phyloP scores from a whole-genome alignment of 2,888 invertebrate genomes.

The Drosophila diplacantha region DNA sequence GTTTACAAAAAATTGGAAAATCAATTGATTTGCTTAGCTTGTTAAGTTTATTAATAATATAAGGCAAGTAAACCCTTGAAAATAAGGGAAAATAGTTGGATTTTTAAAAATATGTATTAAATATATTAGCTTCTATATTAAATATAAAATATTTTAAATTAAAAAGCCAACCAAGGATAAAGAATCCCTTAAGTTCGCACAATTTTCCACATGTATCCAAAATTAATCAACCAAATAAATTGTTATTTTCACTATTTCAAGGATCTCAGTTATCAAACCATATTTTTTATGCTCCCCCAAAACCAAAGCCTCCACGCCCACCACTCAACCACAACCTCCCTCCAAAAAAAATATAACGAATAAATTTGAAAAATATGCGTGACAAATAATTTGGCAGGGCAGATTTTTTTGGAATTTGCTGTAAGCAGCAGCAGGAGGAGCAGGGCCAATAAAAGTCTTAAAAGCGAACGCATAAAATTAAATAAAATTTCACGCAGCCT shows the following conservation, averaged over 20 bases:
- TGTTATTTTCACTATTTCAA: background rate
- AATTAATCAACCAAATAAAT: conserved; percentile 7
- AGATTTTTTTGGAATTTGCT: conserved; percentile 13
- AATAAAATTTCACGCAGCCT: conserved; percentile 60
- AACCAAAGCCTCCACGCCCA: conserved; percentile 2
- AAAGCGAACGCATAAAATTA: conserved; percentile 56
- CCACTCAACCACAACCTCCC: conserved; percentile 4
- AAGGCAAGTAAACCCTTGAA: too few species aligned
- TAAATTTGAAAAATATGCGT: conserved; percentile 38
- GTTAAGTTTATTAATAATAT: background rate
- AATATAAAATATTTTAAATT: too few species aligned
- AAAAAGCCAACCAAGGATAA: background rate
- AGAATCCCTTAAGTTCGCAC: rapidly evolving
- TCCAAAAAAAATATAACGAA: background rate
- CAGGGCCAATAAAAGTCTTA: conserved; percentile 36
- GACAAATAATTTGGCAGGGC: conserved; percentile 44
- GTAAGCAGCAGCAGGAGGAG: background rate
- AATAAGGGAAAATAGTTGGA: too few species aligned
- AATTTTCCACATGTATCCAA: background rate
- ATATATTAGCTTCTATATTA: background rate
- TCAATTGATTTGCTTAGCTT: background rate
- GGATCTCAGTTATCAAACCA: conserved; percentile 13
- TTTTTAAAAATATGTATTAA: background rate
- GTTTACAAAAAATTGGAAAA: background rate
- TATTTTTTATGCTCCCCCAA: background rate